phyloP scores from a whole-genome alignment of 2,888 invertebrate genomes.

The Xestia ashworthii region DNA sequence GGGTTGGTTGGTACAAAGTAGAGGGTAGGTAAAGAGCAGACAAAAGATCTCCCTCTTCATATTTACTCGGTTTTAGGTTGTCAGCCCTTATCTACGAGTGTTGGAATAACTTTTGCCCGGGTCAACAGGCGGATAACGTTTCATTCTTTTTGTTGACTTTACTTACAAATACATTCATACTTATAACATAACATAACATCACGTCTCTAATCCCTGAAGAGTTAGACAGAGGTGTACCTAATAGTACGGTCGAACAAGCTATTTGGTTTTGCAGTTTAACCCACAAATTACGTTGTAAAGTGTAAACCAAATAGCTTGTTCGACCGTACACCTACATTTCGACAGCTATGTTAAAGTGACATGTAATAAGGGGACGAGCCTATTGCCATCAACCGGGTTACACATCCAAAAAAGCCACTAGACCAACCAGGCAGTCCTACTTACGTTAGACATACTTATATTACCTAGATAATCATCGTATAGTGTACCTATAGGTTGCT shows the following conservation, averaged over 20 bases:
- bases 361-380: too few relatives aligned
- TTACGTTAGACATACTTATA: background rate
- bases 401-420: background rate
- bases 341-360: too few relatives aligned
- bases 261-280: too few relatives aligned
- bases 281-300: too few relatives aligned
- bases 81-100: slow-evolving; percentile 50
- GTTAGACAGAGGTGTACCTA: too few relatives aligned
- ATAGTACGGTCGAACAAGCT: too few relatives aligned
- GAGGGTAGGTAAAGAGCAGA: slow-evolving; percentile 13
- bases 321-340: too few relatives aligned
- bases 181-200: background rate
- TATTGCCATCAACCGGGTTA: too few relatives aligned
- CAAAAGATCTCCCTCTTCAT: slow-evolving; percentile 44
- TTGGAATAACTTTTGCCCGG: slow-evolving; percentile 54
- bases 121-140: slow-evolving; percentile 33
- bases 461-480: background rate
- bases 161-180: background rate
- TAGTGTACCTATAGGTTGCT: background rate
- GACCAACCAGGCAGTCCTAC: background rate
- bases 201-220: background rate
- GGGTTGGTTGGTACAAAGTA: slow-evolving; percentile 18
- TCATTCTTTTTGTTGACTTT: slow-evolving; percentile 10
- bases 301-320: too few relatives aligned
- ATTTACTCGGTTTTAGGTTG: slow-evolving; percentile 49